phyloP scores from a whole-genome alignment of 1,140 invertebrate species.

The Drosophila rhopaloa region DNA sequence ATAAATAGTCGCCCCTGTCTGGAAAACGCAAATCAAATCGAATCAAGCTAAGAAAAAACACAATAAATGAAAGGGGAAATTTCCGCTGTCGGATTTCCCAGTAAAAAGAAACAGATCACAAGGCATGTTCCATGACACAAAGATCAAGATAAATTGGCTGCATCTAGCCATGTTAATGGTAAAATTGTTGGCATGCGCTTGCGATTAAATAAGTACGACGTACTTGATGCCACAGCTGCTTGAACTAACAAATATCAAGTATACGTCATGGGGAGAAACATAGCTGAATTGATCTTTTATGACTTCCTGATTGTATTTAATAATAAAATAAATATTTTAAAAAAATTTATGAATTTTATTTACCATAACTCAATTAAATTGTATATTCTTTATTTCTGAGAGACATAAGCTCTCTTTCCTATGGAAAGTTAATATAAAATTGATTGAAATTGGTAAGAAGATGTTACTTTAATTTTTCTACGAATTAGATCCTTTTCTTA shows the following conservation, averaged over 20 bases:
- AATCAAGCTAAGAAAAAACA: slow-evolving; percentile 4
- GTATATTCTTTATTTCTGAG: too few species aligned
- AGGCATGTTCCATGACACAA: slow-evolving; percentile 51
- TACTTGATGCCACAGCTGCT: slow-evolving; percentile 19
- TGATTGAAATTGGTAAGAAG: too few species aligned
- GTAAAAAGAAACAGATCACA: slow-evolving; percentile 23
- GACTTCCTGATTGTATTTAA: background rate
- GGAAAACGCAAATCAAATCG: slow-evolving; percentile 30
- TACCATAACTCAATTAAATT: too few species aligned
- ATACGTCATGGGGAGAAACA: slow-evolving; percentile 13
- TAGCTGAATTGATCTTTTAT: background rate
- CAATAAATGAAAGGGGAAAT: slow-evolving; percentile 12
- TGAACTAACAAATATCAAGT: slow-evolving; percentile 15
- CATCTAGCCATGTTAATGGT: slow-evolving; percentile 43
- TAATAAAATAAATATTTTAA: background rate
- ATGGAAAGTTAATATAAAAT: too few species aligned
- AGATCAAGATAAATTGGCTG: slow-evolving; percentile 67
- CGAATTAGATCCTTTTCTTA: too few species aligned
- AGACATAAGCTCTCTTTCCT: too few species aligned
- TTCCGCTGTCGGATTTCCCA: slow-evolving; percentile 20
- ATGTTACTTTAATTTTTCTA: too few species aligned
- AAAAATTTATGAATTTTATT: too few species aligned
- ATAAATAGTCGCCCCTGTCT: slow-evolving; percentile 44
- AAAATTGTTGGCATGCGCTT: slow-evolving; percentile 39
- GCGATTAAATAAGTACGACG: slow-evolving; percentile 53